A percentile compares a stretch with the other conserved stretches of the same genome.
These are phyloP conservation scores for Drosophila borborema DNA, from an alignment of 2,888 invertebrate genomes.

Conservation along the genomic window DNA sequence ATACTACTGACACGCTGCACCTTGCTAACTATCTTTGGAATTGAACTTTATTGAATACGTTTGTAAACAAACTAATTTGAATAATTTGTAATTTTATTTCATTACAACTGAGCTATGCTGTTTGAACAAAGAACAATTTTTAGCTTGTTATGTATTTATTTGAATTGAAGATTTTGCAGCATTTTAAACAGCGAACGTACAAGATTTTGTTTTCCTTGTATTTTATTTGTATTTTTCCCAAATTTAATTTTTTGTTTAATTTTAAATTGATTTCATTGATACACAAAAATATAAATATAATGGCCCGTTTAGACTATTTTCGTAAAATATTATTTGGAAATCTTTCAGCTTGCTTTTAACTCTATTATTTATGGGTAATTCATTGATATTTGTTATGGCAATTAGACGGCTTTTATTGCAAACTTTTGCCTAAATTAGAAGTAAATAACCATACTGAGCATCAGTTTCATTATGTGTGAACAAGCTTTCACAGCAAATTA, in stretches of 20 bases:
- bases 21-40: too few species aligned
- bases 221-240: too few species aligned
- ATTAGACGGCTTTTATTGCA: conserved; percentile 42
- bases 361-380: conserved; percentile 4
- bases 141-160: neutral
- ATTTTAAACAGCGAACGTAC: too few species aligned
- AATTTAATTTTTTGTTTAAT: too few species aligned
- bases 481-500: conserved; percentile 78
- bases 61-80: too few species aligned
- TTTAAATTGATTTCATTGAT: too few species aligned
- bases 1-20: too few species aligned
- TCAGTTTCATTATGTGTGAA: conserved; percentile 66
- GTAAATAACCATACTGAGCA: conserved; percentile 11
- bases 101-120: too few species aligned
- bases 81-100: too few species aligned
- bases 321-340: neutral
- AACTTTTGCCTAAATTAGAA: conserved; percentile 19
- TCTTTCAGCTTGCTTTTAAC: neutral
- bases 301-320: neutral
- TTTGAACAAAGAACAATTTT: too few species aligned
- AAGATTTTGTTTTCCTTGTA: too few species aligned
- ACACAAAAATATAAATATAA: neutral
- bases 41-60: too few species aligned
- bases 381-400: conserved; percentile 12
- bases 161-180: neutral